phyloP scores from a whole-genome alignment of 2,888 invertebrate genomes.

The Yponomeuta malinellus region DNA sequence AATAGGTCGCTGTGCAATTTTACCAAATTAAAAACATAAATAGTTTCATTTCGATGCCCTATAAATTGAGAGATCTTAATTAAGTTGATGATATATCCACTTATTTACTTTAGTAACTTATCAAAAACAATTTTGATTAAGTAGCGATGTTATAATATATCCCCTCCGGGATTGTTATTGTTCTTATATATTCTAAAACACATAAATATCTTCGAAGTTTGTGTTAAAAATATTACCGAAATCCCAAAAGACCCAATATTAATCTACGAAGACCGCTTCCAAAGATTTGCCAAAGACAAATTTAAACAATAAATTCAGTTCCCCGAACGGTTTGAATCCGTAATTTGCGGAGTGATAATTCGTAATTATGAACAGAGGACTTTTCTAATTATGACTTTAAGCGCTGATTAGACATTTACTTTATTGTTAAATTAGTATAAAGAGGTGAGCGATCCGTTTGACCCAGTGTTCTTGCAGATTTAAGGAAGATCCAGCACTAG shows the following conservation, averaged over 20 bases:
- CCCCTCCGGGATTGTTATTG: too few relatives aligned
- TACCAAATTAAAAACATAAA: constrained; percentile 47
- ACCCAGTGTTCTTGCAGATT: too few relatives aligned
- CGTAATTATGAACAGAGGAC: neutral
- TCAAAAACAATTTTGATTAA: too few relatives aligned
- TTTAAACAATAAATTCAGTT: neutral
- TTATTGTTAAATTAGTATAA: neutral
- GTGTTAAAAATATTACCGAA: too few relatives aligned
- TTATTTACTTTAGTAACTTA: too few relatives aligned
- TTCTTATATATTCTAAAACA: too few relatives aligned
- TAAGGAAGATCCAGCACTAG: too few relatives aligned
- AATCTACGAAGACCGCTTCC: neutral
- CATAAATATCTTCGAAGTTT: too few relatives aligned
- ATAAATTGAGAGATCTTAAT: constrained; percentile 28
- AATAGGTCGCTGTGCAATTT: constrained; percentile 54
- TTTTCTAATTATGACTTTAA: constrained; percentile 1
- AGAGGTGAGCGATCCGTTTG: too few relatives aligned
- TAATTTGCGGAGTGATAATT: constrained; percentile 1
- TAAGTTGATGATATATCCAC: neutral
- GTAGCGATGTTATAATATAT: too few relatives aligned
- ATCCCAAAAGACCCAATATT: neutral
- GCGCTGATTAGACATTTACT: neutral
- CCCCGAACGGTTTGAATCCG: neutral
- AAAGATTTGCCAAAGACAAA: neutral
- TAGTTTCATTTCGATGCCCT: constrained; percentile 25